A percentile compares a stretch with the other conserved stretches of the same genome.
Evolutionary conservation across 2,797 vertebrate genomes (phyloP).

Genomic region (Delichon dasypus): DNA sequence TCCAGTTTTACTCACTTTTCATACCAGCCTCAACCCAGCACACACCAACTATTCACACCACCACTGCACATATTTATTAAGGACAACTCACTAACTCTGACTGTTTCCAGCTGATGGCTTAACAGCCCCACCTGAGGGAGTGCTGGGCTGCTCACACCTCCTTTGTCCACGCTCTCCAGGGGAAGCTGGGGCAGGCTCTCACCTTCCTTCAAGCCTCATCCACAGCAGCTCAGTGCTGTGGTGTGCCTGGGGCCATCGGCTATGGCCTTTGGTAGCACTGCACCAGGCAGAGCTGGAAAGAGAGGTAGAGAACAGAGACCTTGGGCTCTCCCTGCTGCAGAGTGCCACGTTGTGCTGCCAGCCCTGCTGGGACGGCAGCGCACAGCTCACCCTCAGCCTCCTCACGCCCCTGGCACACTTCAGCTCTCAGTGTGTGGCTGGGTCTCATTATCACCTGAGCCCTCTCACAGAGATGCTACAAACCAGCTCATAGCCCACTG

Average conservation of each 20-base stretch:
- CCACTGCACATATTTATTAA: rapidly evolving
- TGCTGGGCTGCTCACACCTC: rapidly evolving
- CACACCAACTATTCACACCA: rapidly evolving
- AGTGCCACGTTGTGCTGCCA: rapidly evolving
- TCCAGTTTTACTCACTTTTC: rapidly evolving
- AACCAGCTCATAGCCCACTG: rapidly evolving
- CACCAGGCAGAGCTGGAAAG: not conserved
- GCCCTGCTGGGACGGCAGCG: rapidly evolving
- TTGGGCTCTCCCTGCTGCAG: not conserved
- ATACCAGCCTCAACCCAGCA: rapidly evolving
- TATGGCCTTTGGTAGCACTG: rapidly evolving
- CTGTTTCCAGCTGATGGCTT: not conserved
- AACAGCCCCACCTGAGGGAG: not conserved
- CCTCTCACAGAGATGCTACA: not conserved
- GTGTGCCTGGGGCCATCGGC: rapidly evolving
- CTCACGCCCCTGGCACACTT: rapidly evolving
- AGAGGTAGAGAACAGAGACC: not conserved
- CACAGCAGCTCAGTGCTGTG: rapidly evolving
- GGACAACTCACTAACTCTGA: not conserved
- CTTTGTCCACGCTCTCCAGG: rapidly evolving
- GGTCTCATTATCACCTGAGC: rapidly evolving
- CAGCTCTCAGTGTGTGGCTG: rapidly evolving
- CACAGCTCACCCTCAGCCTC: not conserved
- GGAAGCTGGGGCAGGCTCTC: not conserved
- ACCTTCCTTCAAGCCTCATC: not conserved